Evolutionary conservation across 2,113 vertebrate species (phyloP), one percentile per base, ranked within the genome.

Genomic region (Agelaius tricolor): DNA sequence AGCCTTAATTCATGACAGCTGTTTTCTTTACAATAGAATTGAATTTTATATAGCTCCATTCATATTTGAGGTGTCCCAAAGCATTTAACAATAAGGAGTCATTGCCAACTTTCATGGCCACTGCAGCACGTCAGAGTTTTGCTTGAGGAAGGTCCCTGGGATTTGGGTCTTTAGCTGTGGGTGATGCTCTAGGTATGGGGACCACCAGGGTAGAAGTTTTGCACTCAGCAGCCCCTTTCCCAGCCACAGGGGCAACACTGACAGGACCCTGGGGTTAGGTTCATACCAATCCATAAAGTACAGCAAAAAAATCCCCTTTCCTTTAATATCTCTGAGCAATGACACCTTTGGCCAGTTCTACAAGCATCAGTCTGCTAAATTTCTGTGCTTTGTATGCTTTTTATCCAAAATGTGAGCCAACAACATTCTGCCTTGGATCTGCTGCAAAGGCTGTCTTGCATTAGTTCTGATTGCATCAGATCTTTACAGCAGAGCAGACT

Each of bases 61-160:
- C 85, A 93, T 96, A 93, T 86, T 94, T 95, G 96, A 95, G 92
- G 83, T 90, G 91, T 95, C 95, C 89, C 92, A 88, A 93, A 92
- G 79, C 81, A 89, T 93, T 94, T 84, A 92, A 88, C 90, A 96
- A 81, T 65, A 58, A 92, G 46, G 37, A 87, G 39, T 71, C 2
- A 0, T 44, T 69, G 82, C 82, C 93, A 94, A 55, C 16, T 90
- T 83, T 78, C 2, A 0, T 51, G 85, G 85, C 72, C 49, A 47
- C 49, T 81, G 39, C 62, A 89, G 49, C 65, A 83, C 0, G 0
- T 78, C 57, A 26, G 78, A 87, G 31, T 61, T 84, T 61, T 57
- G 41, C 57, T 65, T 52, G 27, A 83, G 55, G 52, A 93, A 72
- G 65, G 73, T 78, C 78, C 41, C 18, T 22, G 9, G 44, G 73